A percentile compares a stretch with the other conserved stretches of the same genome.
Conservation (phyloP, 1,140 invertebrate genomes). For the Sipha flava region DNA sequence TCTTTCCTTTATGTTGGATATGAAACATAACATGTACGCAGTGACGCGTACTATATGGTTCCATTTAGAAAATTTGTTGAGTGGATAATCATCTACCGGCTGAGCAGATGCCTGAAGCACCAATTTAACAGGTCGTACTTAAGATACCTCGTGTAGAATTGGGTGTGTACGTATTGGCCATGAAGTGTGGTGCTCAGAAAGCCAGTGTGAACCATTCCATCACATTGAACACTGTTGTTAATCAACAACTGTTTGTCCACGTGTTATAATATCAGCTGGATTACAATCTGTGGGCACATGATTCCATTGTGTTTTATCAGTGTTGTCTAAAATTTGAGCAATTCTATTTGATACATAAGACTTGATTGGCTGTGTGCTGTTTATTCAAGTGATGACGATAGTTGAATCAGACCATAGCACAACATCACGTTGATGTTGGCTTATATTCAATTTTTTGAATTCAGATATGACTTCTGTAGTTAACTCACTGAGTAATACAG, state of each 20-base stretch:
- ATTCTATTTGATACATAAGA: background rate
- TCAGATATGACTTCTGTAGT: background rate
- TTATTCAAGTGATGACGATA: background rate
- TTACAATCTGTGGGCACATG: background rate
- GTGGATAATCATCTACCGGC: background rate
- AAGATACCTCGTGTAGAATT: background rate
- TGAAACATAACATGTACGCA: background rate
- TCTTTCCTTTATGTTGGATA: background rate
- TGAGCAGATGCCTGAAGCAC: background rate
- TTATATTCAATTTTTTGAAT: background rate
- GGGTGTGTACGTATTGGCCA: background rate
- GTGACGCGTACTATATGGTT: background rate
- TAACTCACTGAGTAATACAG: constrained; percentile 36
- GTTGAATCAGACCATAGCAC: background rate
- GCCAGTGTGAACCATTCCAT: background rate
- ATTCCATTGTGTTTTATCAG: background rate
- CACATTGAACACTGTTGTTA: background rate
- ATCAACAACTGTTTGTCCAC: background rate
- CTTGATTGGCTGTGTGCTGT: background rate
- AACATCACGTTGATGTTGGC: too few species aligned
- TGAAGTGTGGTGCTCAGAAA: background rate
- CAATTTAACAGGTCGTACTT: background rate
- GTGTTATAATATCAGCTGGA: background rate
- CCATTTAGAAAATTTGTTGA: background rate
- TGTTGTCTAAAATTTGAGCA: background rate